phyloP scores from a whole-genome alignment of 1,140 invertebrate genomes.

The Vanessa atalanta region DNA sequence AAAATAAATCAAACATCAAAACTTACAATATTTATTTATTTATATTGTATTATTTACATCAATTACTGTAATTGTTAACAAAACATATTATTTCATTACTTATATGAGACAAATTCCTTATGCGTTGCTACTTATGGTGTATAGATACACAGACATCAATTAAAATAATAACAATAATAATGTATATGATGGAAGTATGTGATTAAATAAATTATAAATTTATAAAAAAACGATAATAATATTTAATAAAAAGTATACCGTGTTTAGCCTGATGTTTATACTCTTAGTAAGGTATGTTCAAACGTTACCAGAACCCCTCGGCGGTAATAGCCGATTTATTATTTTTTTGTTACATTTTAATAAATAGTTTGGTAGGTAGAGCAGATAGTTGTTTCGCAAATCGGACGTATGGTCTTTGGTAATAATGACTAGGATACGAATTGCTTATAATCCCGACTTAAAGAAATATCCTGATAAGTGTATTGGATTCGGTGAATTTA shows the following conservation, averaged over 20 bases:
- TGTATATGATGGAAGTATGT: neutral
- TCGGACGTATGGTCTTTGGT: neutral
- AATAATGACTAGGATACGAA: neutral
- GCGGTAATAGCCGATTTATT: too few species aligned
- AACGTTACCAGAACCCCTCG: too few species aligned
- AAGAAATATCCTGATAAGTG: neutral
- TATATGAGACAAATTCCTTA: neutral
- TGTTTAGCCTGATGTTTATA: neutral
- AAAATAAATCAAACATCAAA: too few species aligned
- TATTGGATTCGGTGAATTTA: slow-evolving; percentile 11
- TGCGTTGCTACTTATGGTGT: neutral
- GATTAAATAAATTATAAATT: neutral
- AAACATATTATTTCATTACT: neutral
- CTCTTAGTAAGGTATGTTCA: too few species aligned
- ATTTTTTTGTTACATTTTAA: too few species aligned
- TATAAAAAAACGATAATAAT: neutral
- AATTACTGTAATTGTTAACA: neutral
- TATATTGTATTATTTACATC: slow-evolving; percentile 1
- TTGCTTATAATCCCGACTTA: neutral
- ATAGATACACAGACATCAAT: neutral
- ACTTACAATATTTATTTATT: slow-evolving; percentile 4
- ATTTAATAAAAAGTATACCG: neutral
- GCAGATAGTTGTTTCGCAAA: too few species aligned
- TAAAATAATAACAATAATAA: slow-evolving; percentile 9
- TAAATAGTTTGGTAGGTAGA: too few species aligned